Percentiles rank a stretch among this genome's conserved stretches.
These are phyloP conservation scores for Galago senegalensis DNA, from an alignment of 2,797 vertebrate species.

Conservation along the genomic window DNA sequence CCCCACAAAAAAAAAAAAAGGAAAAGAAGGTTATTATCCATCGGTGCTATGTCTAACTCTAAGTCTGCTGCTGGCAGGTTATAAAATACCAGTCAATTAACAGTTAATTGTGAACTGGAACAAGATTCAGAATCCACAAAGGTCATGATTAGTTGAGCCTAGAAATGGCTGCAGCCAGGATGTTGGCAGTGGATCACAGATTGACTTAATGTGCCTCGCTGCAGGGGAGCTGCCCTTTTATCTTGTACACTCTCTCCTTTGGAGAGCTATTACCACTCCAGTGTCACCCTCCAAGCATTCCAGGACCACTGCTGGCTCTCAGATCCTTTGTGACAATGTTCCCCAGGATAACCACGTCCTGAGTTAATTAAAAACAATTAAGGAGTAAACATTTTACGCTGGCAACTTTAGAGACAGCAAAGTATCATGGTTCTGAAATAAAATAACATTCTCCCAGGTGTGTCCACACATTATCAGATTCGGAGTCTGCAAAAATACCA, in stretches of 20 bases:
- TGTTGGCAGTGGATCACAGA: constrained; percentile 76
- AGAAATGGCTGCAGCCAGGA: constrained; percentile 37
- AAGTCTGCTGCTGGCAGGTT: neutral
- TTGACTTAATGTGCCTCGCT: constrained; percentile 52
- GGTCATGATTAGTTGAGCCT: constrained; percentile 48
- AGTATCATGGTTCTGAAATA: neutral
- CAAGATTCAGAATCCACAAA: constrained; percentile 39
- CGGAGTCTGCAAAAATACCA: neutral
- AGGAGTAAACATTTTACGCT: neutral
- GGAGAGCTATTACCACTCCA: neutral
- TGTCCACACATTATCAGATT: neutral
- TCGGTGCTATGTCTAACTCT: neutral
- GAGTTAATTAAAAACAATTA: neutral
- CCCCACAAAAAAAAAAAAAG: neutral
- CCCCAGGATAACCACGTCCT: neutral
- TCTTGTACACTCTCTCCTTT: neutral
- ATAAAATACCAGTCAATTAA: constrained; percentile 53
- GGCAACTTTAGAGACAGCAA: neutral
- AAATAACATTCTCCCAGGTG: neutral
- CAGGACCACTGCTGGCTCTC: neutral
- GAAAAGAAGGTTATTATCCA: neutral
- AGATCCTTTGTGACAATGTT: neutral
- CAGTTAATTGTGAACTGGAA: constrained; percentile 66
- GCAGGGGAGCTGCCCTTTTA: constrained; percentile 30
- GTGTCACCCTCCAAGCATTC: neutral